A percentile compares a stretch with the other conserved stretches of the same genome.
These are phyloP conservation scores for Drosophila insularis DNA, from an alignment of 1,140 invertebrate genomes.

Conservation along the genomic window DNA sequence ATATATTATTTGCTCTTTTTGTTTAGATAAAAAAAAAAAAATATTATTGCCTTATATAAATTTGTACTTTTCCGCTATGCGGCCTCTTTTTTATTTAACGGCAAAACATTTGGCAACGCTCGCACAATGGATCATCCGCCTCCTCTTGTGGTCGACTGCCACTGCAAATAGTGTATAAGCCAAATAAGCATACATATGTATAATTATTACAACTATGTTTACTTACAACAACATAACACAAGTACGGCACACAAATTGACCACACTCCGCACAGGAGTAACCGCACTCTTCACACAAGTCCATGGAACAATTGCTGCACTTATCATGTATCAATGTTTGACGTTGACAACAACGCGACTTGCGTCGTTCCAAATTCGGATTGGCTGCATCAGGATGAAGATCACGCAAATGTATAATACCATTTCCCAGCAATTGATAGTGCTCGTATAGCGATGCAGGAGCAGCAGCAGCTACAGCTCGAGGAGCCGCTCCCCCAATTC, in stretches of 20 bases:
- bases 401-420: conserved; percentile 51
- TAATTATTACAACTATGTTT: too few relatives aligned
- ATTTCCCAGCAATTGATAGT: conserved; percentile 49
- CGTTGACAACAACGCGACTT: conserved; percentile 59
- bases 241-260: conserved; percentile 58
- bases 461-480: neutral
- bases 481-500: too few relatives aligned
- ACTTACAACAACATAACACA: conserved; percentile 76
- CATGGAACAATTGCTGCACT: conserved; percentile 59
- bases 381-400: conserved; percentile 38
- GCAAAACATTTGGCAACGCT: conserved; percentile 59
- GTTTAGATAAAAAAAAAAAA: neutral
- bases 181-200: too few relatives aligned
- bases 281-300: conserved; percentile 72
- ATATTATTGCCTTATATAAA: conserved; percentile 6
- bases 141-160: conserved; percentile 39
- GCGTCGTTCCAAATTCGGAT: conserved; percentile 39
- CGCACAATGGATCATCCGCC: conserved; percentile 54
- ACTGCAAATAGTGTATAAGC: conserved; percentile 11
- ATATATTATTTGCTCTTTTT: neutral
- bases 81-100: conserved; percentile 15
- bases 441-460: conserved; percentile 24
- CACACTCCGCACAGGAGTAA: conserved; percentile 68
- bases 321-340: conserved; percentile 47
- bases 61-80: conserved; percentile 19